Conservation (phyloP, 2,797 vertebrate species). For the Leptatherina wallacei region DNA sequence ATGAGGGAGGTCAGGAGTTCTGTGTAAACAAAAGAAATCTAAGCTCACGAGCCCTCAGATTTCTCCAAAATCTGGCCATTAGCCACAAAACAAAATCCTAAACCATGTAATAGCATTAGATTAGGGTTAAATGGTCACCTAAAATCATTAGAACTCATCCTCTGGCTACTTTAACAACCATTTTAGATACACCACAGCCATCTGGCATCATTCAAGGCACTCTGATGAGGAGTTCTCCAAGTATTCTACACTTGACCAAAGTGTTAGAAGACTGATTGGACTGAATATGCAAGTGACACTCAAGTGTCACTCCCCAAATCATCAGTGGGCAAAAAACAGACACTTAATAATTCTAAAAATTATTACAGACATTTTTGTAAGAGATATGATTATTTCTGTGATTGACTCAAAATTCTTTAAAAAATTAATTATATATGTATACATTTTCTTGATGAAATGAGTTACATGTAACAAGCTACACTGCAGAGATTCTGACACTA, state of each 20-base stretch:
- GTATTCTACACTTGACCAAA: constrained; percentile 11
- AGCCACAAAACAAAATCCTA: neutral
- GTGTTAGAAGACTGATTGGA: constrained; percentile 19
- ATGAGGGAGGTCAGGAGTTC: neutral
- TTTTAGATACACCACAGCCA: constrained; percentile 17
- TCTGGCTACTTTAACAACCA: constrained; percentile 30
- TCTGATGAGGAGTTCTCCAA: constrained; percentile 23
- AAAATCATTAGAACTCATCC: constrained; percentile 26
- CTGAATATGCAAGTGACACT: constrained; percentile 7
- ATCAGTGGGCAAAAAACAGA: constrained; percentile 20
- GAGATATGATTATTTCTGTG: neutral
- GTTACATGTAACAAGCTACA: neutral
- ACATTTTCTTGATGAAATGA: neutral
- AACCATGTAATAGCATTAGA: constrained; percentile 8
- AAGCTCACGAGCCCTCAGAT: constrained; percentile 3
- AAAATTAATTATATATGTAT: too few relatives aligned
- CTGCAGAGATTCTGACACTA: constrained; percentile 26
- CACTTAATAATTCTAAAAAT: neutral
- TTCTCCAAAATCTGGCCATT: constrained; percentile 1
- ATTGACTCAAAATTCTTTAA: neutral
- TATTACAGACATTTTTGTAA: neutral
- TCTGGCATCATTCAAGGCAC: constrained; percentile 34
- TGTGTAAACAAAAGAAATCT: neutral
- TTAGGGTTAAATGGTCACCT: constrained; percentile 20
- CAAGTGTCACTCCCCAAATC: constrained; percentile 4